These are phyloP conservation scores for Plagiodera versicolora DNA, from an alignment of 2,888 invertebrate genomes.

Conservation along the genomic window DNA sequence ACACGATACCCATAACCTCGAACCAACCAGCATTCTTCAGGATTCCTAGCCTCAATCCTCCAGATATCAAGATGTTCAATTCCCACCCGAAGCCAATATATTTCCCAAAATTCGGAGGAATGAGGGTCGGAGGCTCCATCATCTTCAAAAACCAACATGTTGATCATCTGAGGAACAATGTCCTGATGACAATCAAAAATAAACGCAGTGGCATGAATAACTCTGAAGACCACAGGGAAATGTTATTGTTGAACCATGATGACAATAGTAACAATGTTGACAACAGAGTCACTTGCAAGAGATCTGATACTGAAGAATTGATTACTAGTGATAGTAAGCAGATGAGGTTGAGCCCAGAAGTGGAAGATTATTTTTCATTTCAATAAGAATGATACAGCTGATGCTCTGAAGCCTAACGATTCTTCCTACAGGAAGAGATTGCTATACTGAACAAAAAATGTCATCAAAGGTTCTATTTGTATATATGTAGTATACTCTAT, in stretches of 20 bases:
- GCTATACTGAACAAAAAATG: constrained; percentile 47
- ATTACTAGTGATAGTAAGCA: constrained; percentile 46
- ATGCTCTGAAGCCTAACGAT: constrained; percentile 42
- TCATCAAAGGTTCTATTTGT: constrained; percentile 20
- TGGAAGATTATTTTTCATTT: constrained; percentile 49
- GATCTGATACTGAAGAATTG: constrained; percentile 44
- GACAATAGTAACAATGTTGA: constrained; percentile 34
- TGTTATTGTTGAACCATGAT: constrained; percentile 36
- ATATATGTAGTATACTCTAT: constrained; percentile 29
- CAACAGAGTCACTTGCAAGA: constrained; percentile 44
- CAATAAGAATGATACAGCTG: constrained; percentile 45
- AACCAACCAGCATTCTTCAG: constrained; percentile 45
- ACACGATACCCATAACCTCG: constrained; percentile 39
- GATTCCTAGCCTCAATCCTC: constrained; percentile 42
- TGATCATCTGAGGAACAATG: constrained; percentile 49
- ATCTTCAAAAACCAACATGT: constrained; percentile 56
- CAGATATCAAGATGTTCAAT: constrained; percentile 53
- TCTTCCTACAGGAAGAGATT: constrained; percentile 25
- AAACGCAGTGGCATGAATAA: constrained; percentile 39
- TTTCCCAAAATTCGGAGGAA: constrained; percentile 61
- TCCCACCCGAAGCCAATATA: constrained; percentile 64
- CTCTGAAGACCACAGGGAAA: constrained; percentile 35
- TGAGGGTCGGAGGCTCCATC: constrained; percentile 61
- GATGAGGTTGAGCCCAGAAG: constrained; percentile 42
- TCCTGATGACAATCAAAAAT: constrained; percentile 46